A percentile compares a stretch with the other conserved stretches of the same genome.
Evolutionary conservation across 2,888 invertebrate genomes (phyloP).

Genomic region (Ferrisia virgata): DNA sequence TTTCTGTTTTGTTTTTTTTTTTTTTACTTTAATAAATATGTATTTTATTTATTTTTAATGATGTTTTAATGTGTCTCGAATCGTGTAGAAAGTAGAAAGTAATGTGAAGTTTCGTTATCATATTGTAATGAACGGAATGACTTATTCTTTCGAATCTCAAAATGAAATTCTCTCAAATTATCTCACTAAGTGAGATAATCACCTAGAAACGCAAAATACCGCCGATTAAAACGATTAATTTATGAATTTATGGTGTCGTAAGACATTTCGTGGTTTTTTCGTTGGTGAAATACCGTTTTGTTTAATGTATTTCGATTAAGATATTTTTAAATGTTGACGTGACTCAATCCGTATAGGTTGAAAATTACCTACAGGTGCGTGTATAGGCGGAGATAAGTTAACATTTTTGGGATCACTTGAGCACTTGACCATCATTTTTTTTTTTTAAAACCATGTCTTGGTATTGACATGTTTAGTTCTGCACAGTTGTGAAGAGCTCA

Average conservation of each 20-base stretch:
- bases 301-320: background rate
- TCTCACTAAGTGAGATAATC: no score
- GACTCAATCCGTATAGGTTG: background rate
- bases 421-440: no score
- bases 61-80: background rate
- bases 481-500: no score
- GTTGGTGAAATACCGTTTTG: background rate
- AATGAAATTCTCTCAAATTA: no score
- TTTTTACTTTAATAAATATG: slow-evolving; percentile 19
- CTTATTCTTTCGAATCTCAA: no score
- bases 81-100: background rate
- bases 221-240: background rate
- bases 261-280: background rate
- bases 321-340: background rate
- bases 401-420: no score
- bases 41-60: background rate
- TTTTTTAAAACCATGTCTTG: no score
- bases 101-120: no score
- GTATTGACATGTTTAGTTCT: no score
- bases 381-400: no score
- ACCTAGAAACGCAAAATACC: no score
- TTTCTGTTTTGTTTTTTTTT: background rate
- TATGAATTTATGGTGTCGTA: background rate
- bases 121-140: no score
- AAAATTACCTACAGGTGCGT: background rate